Evolutionary conservation across 1,140 invertebrate species (phyloP).

Genomic region (Pseudomyrmex flavicornis): DNA sequence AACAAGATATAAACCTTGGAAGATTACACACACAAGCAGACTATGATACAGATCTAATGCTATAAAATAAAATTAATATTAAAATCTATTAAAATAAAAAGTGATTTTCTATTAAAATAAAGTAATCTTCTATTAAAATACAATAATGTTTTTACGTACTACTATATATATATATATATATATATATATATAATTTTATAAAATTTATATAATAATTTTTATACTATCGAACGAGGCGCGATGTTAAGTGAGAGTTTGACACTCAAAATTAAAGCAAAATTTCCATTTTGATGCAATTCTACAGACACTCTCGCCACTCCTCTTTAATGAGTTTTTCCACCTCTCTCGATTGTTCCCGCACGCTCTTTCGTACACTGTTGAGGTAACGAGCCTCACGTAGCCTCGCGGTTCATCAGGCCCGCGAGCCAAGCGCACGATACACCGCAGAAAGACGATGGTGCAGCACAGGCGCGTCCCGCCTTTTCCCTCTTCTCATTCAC

Average conservation of each 20-base stretch:
- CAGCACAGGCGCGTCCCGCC: conserved; percentile 11
- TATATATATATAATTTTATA: too few relatives aligned
- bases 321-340: conserved; percentile 68
- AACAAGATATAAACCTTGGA: conserved; percentile 12
- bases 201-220: too few relatives aligned
- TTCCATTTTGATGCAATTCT: conserved; percentile 26
- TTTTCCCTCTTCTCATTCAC: conserved; percentile 53
- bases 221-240: conserved; percentile 14
- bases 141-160: too few relatives aligned
- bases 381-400: conserved; percentile 71
- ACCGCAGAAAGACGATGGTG: conserved; percentile 58
- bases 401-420: conserved; percentile 68
- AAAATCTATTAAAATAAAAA: not conserved
- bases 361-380: conserved; percentile 40
- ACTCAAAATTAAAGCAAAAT: conserved; percentile 30
- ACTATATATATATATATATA: too few relatives aligned
- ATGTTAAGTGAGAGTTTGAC: conserved; percentile 43
- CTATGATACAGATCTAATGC: too few relatives aligned
- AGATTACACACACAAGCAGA: not conserved
- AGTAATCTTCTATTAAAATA: not conserved
- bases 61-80: too few relatives aligned
- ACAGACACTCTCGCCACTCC: conserved; percentile 9
- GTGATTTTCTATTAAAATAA: not conserved
- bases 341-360: conserved; percentile 63
- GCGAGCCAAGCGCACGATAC: conserved; percentile 55